phyloP scores from a whole-genome alignment of 2,888 invertebrate species.

The Mycalesis mineus region DNA sequence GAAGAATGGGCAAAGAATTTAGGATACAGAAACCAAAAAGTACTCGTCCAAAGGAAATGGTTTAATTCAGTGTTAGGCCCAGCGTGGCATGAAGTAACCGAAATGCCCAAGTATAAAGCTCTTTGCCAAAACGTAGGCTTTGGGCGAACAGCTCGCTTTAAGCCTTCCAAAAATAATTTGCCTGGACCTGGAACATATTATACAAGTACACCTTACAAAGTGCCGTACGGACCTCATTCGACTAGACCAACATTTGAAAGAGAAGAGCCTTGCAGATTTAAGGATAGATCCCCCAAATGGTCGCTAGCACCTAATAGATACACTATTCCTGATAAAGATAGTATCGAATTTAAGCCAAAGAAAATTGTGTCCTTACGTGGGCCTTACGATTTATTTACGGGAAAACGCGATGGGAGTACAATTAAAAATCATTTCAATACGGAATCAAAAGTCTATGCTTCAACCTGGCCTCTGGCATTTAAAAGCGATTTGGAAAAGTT shows the following conservation, averaged over 20 bases:
- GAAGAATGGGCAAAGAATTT: conserved; percentile 65
- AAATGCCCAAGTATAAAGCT: conserved; percentile 38
- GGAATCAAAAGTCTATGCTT: conserved; percentile 41
- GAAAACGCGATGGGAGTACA: conserved; percentile 64
- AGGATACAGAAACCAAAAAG: conserved; percentile 60
- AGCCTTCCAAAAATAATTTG: conserved; percentile 31
- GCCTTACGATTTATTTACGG: conserved; percentile 70
- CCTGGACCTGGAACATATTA: conserved; percentile 65
- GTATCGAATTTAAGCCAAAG: conserved; percentile 55
- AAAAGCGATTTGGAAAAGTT: conserved; percentile 53
- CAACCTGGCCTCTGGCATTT: conserved; percentile 59
- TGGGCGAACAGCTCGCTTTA: conserved; percentile 50
- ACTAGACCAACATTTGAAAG: conserved; percentile 51
- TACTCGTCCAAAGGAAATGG: conserved; percentile 49
- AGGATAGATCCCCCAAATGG: conserved; percentile 48
- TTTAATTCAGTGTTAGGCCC: conserved; percentile 51
- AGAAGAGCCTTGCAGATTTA: conserved; percentile 60
- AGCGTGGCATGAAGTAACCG: conserved; percentile 51
- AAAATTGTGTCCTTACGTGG: conserved; percentile 59
- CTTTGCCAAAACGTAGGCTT: conserved; percentile 57
- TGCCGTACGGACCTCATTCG: conserved; percentile 57
- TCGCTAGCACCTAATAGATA: conserved; percentile 63
- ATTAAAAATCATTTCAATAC: conserved; percentile 75
- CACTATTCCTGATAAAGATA: conserved; percentile 51
- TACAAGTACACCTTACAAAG: conserved; percentile 48